phyloP scores from a whole-genome alignment of 1,140 invertebrate genomes.

The Mylabris phalerata region DNA sequence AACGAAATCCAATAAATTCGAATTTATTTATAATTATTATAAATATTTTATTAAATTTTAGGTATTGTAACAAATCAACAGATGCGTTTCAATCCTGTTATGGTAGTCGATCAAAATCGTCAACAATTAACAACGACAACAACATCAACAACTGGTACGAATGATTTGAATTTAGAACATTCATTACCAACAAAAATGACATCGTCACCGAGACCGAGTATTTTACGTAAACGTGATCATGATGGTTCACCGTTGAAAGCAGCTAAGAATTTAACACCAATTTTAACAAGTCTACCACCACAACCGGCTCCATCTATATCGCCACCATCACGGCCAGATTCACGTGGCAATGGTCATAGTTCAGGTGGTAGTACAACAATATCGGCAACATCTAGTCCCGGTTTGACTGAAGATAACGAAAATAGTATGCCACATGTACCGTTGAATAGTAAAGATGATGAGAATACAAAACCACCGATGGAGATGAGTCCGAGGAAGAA shows the following conservation, averaged over 20 bases:
- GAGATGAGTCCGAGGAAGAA: slow-evolving; percentile 63
- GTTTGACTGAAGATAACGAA: slow-evolving; percentile 57
- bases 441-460: slow-evolving; percentile 34
- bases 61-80: slow-evolving; percentile 30
- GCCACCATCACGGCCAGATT: slow-evolving; percentile 45
- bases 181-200: slow-evolving; percentile 29
- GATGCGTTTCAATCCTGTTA: slow-evolving; percentile 37
- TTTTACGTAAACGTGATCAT: slow-evolving; percentile 40
- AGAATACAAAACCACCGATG: slow-evolving; percentile 32
- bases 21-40: too few relatives aligned
- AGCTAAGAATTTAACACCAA: slow-evolving; percentile 43
- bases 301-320: slow-evolving; percentile 42
- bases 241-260: slow-evolving; percentile 37
- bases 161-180: slow-evolving; percentile 14
- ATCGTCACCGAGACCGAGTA: slow-evolving; percentile 40
- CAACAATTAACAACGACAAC: slow-evolving; percentile 14
- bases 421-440: slow-evolving; percentile 46
- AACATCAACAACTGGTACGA: background rate
- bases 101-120: slow-evolving; percentile 34
- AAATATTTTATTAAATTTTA: slow-evolving; percentile 16
- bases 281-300: slow-evolving; percentile 40
- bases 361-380: slow-evolving; percentile 66
- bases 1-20: too few relatives aligned
- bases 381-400: slow-evolving; percentile 69
- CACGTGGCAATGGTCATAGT: slow-evolving; percentile 48